Percentiles rank a stretch among this genome's conserved stretches.
phyloP scores from a whole-genome alignment of 2,888 invertebrate species.

The Empis livida region DNA sequence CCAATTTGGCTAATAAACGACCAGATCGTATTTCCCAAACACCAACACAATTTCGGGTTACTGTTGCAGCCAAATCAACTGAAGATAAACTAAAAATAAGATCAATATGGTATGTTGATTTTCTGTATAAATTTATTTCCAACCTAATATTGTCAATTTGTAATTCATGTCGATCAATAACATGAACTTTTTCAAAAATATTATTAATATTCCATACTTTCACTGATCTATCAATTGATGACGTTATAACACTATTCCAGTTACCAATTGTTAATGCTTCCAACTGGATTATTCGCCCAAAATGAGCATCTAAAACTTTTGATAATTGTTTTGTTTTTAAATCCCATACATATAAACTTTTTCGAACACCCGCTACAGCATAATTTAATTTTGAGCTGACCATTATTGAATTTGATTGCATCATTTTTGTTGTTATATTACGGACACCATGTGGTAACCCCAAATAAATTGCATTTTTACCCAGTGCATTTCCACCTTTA shows the following conservation, averaged over 20 bases:
- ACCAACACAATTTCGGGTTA: slow-evolving; percentile 88
- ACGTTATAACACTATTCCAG: slow-evolving; percentile 92
- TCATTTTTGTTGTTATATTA: slow-evolving; percentile 85
- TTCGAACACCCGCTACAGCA: slow-evolving; percentile 90
- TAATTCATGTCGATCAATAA: slow-evolving; percentile 87
- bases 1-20: slow-evolving; percentile 69
- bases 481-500: slow-evolving; percentile 33
- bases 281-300: slow-evolving; percentile 87
- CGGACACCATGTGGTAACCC: slow-evolving; percentile 73
- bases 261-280: slow-evolving; percentile 74
- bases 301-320: slow-evolving; percentile 91
- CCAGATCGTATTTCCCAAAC: slow-evolving; percentile 88
- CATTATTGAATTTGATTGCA: slow-evolving; percentile 83
- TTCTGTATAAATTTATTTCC: background rate
- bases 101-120: too few relatives aligned
- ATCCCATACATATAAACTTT: slow-evolving; percentile 91
- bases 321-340: slow-evolving; percentile 66
- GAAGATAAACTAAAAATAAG: slow-evolving; percentile 50
- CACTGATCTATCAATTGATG: slow-evolving; percentile 93
- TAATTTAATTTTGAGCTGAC: slow-evolving; percentile 82
- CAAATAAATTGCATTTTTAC: slow-evolving; percentile 49
- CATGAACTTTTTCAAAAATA: slow-evolving; percentile 94
- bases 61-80: slow-evolving; percentile 75
- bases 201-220: slow-evolving; percentile 99
- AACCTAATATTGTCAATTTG: slow-evolving; percentile 87